phyloP scores from a whole-genome alignment of 2,888 invertebrate genomes.

The Zhuqinia jingwanae region DNA sequence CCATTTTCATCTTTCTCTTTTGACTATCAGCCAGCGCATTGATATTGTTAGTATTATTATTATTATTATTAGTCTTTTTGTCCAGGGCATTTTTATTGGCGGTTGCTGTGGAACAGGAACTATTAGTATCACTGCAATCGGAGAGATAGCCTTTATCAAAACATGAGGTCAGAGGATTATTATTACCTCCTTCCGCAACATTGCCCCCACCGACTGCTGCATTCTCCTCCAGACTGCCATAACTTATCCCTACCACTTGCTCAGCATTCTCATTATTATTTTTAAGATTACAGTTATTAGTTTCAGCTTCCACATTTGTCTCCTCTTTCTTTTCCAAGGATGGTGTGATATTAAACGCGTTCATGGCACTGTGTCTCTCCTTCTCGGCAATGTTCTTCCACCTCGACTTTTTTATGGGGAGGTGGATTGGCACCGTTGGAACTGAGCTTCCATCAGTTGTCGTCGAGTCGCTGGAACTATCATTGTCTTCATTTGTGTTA shows the following conservation, averaged over 20 bases:
- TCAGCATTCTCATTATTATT: slow-evolving; percentile 34
- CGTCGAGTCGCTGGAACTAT: slow-evolving; percentile 45
- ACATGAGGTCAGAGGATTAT: background rate
- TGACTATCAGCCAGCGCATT: too few species aligned
- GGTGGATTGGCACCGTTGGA: slow-evolving; percentile 5
- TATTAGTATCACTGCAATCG: slow-evolving; percentile 52
- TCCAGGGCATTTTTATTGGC: slow-evolving; percentile 16
- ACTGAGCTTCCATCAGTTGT: slow-evolving; percentile 39
- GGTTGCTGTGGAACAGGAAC: slow-evolving; percentile 27
- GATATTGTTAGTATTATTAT: background rate
- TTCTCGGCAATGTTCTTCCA: slow-evolving; percentile 56
- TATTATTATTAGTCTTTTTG: slow-evolving; percentile 3
- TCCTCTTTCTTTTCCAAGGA: too few species aligned
- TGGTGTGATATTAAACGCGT: slow-evolving; percentile 41
- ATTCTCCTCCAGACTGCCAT: slow-evolving; percentile 34
- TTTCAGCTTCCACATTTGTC: background rate
- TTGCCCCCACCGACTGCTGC: slow-evolving; percentile 6
- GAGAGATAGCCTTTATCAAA: slow-evolving; percentile 51
- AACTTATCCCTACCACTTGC: slow-evolving; percentile 50
- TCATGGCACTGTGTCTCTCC: slow-evolving; percentile 64
- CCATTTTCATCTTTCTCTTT: too few species aligned
- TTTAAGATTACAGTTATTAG: background rate
- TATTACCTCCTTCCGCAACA: background rate
- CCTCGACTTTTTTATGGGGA: slow-evolving; percentile 31
- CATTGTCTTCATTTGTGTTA: slow-evolving; percentile 53